Evolutionary conservation across 2,888 invertebrate species (phyloP).

Genomic region (Ditula angustiorana): DNA sequence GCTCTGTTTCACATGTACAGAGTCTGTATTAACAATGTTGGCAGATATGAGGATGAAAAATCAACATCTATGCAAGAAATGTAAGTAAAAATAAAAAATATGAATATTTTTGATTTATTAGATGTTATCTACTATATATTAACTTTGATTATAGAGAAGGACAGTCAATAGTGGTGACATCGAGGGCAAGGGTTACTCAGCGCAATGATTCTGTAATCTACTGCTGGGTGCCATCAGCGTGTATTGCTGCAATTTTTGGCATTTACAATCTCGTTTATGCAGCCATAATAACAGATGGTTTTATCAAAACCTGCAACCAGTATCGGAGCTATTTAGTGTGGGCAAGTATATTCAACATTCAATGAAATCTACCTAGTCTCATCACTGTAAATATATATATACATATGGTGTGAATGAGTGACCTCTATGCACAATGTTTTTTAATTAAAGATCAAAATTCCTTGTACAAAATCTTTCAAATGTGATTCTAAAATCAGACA

Average conservation of each 20-base stretch:
- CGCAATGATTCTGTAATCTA: slow-evolving; percentile 86
- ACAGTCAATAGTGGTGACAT: slow-evolving; percentile 87
- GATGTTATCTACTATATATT: neutral
- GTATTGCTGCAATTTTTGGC: slow-evolving; percentile 86
- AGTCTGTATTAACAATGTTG: slow-evolving; percentile 86
- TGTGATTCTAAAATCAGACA: neutral
- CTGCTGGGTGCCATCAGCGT: slow-evolving; percentile 89
- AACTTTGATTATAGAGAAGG: slow-evolving; percentile 82
- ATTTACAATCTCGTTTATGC: slow-evolving; percentile 89
- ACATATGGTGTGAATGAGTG: too few relatives aligned
- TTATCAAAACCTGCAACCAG: slow-evolving; percentile 90
- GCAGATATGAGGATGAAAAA: slow-evolving; percentile 81
- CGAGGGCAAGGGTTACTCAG: slow-evolving; percentile 85
- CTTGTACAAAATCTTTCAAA: too few relatives aligned
- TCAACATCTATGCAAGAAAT: slow-evolving; percentile 79
- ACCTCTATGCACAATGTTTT: too few relatives aligned
- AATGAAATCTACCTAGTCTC: neutral
- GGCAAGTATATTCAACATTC: slow-evolving; percentile 54
- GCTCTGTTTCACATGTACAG: slow-evolving; percentile 89
- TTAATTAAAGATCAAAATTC: too few relatives aligned
- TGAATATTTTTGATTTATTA: neutral
- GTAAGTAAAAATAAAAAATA: slow-evolving; percentile 58
- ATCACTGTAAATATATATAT: too few relatives aligned
- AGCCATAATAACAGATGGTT: slow-evolving; percentile 90
- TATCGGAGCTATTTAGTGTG: slow-evolving; percentile 89